A percentile compares a stretch with the other conserved stretches of the same genome.
Conservation (phyloP, 2,888 invertebrate genomes). For the Athalia circularis region DNA sequence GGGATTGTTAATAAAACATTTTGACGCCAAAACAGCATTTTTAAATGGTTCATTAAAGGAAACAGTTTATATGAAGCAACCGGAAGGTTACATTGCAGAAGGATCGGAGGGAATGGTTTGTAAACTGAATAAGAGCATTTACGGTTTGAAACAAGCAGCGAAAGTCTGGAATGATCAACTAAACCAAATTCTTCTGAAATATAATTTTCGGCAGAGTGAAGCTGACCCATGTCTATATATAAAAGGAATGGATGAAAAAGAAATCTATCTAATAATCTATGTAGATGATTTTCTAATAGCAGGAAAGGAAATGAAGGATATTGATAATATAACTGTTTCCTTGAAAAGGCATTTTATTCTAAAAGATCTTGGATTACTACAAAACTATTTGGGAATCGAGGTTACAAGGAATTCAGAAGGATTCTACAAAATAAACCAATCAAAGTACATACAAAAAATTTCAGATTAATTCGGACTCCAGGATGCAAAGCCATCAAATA, state of each 20-base stretch:
- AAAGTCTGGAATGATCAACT: slow-evolving; percentile 49
- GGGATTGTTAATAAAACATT: slow-evolving; percentile 48
- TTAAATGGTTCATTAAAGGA: slow-evolving; percentile 56
- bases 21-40: slow-evolving; percentile 60
- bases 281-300: slow-evolving; percentile 44
- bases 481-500: slow-evolving; percentile 50
- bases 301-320: slow-evolving; percentile 9
- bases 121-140: slow-evolving; percentile 49
- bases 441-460: slow-evolving; percentile 45
- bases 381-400: slow-evolving; percentile 41
- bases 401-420: slow-evolving; percentile 40
- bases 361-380: slow-evolving; percentile 37
- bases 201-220: slow-evolving; percentile 44
- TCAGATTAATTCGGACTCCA: slow-evolving; percentile 43
- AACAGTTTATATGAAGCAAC: slow-evolving; percentile 54
- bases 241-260: background rate
- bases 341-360: slow-evolving; percentile 29
- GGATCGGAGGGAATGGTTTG: slow-evolving; percentile 46
- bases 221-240: slow-evolving; percentile 48
- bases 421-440: slow-evolving; percentile 38
- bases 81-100: slow-evolving; percentile 49
- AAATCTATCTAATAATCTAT: slow-evolving; percentile 38
- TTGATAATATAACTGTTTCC: slow-evolving; percentile 10
- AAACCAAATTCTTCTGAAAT: slow-evolving; percentile 34
- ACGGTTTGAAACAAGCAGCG: slow-evolving; percentile 51